A percentile compares a stretch with the other conserved stretches of the same genome.
Evolutionary conservation across 2,888 invertebrate species (phyloP).

Genomic region (Drosophila anomelani): DNA sequence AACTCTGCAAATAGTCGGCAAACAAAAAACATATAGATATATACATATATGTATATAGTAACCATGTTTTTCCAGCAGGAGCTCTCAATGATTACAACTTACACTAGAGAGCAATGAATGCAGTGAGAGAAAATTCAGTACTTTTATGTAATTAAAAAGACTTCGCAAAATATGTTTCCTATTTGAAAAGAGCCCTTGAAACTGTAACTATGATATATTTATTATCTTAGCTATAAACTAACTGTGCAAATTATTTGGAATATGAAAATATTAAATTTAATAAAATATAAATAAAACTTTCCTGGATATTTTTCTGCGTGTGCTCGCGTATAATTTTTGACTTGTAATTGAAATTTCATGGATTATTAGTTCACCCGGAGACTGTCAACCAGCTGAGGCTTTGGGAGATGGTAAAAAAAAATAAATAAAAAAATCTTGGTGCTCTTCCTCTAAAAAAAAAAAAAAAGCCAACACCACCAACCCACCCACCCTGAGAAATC

Average conservation of each 20-base stretch:
- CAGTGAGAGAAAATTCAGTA: not conserved
- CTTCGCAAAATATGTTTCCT: no score
- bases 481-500: not conserved
- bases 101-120: constrained; percentile 18
- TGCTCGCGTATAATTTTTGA: constrained; percentile 57
- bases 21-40: constrained; percentile 16
- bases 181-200: no score
- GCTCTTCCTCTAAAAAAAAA: not conserved
- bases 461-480: no score
- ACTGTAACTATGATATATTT: not conserved
- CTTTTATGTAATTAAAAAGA: no score
- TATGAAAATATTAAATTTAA: not conserved
- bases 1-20: constrained; percentile 70
- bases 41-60: constrained; percentile 38
- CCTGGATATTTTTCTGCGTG: not conserved
- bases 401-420: constrained; percentile 9
- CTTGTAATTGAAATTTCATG: constrained; percentile 75
- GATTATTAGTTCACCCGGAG: constrained; percentile 65
- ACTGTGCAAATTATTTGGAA: no score
- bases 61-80: constrained; percentile 62
- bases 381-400: constrained; percentile 17
- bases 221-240: no score
- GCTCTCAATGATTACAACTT: constrained; percentile 41
- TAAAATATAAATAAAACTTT: no score
- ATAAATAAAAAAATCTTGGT: not conserved